A percentile compares a stretch with the other conserved stretches of the same genome.
Evolutionary conservation across 2,888 invertebrate species (phyloP).

Genomic region (Rhamnusium bicolor): DNA sequence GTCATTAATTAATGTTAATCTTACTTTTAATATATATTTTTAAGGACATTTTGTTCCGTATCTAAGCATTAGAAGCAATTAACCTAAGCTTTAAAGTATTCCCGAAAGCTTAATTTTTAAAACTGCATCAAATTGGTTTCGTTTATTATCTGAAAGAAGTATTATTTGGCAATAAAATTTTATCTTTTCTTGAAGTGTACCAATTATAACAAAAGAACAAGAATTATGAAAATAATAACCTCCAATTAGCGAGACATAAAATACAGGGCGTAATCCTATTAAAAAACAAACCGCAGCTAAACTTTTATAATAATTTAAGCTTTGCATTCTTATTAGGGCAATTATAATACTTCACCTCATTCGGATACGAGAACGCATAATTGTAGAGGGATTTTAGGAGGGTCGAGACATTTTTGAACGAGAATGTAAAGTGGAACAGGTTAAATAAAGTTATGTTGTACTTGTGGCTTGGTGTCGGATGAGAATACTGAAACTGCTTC

Average conservation of each 20-base stretch:
- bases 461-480: neutral
- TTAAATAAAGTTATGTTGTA: constrained; percentile 29
- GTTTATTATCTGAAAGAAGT: constrained; percentile 13
- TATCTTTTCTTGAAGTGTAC: constrained; percentile 56
- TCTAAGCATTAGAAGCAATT: neutral
- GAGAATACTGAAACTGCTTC: neutral
- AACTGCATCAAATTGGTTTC: constrained; percentile 24
- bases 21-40: too few relatives aligned
- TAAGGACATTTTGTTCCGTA: too few relatives aligned
- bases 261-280: constrained; percentile 64
- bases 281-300: constrained; percentile 64
- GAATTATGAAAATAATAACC: constrained; percentile 65
- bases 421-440: constrained; percentile 18
- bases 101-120: constrained; percentile 12
- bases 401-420: constrained; percentile 36
- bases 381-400: constrained; percentile 54
- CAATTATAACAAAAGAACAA: constrained; percentile 65
- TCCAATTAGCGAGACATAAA: constrained; percentile 64
- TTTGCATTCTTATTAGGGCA: constrained; percentile 66
- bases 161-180: constrained; percentile 55
- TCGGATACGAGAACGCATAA: constrained; percentile 51
- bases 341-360: constrained; percentile 63
- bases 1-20: too few relatives aligned
- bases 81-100: neutral
- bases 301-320: constrained; percentile 66